These are phyloP conservation scores for Channa maculata DNA, from an alignment of 2,113 vertebrate species.

Conservation along the genomic window DNA sequence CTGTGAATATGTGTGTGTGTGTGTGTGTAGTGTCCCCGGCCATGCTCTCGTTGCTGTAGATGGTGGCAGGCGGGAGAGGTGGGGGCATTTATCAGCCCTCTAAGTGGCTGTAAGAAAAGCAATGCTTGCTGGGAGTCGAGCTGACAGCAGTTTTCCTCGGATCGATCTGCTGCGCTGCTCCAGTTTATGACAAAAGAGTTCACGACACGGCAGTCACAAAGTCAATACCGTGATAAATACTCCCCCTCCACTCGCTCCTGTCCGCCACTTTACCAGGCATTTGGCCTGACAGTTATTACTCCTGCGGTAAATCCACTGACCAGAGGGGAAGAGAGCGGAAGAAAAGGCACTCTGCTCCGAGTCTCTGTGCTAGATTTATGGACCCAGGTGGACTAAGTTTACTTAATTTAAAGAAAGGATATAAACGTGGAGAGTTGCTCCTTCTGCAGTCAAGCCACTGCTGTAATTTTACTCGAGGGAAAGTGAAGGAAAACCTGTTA, in stretches of 20 bases:
- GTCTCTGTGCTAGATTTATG: constrained; percentile 86
- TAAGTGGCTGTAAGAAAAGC: constrained; percentile 86
- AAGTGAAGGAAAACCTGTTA: constrained; percentile 5
- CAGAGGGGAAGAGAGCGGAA: constrained; percentile 59
- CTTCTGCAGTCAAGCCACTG: constrained; percentile 25
- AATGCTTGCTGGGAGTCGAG: constrained; percentile 85
- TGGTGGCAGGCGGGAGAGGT: constrained; percentile 18
- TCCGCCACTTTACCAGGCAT: constrained; percentile 88
- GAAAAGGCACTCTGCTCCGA: constrained; percentile 82
- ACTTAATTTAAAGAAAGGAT: constrained; percentile 90
- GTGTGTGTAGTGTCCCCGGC: constrained; percentile 9
- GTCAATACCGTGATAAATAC: constrained; percentile 90
- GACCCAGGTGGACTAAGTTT: constrained; percentile 86
- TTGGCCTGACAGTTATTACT: constrained; percentile 93
- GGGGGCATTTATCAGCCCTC: constrained; percentile 85
- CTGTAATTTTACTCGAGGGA: constrained; percentile 32
- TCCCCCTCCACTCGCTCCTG: constrained; percentile 84
- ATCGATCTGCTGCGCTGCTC: constrained; percentile 86
- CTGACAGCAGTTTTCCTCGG: constrained; percentile 85
- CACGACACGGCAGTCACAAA: constrained; percentile 89
- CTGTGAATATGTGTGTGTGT: constrained; percentile 10
- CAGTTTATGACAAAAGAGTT: constrained; percentile 91
- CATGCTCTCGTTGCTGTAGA: constrained; percentile 44
- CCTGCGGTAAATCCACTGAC: constrained; percentile 92
- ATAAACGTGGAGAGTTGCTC: constrained; percentile 75